A percentile compares a stretch with the other conserved stretches of the same genome.
phyloP scores from a whole-genome alignment of 2,113 vertebrate genomes.

The Saguinus midas region DNA sequence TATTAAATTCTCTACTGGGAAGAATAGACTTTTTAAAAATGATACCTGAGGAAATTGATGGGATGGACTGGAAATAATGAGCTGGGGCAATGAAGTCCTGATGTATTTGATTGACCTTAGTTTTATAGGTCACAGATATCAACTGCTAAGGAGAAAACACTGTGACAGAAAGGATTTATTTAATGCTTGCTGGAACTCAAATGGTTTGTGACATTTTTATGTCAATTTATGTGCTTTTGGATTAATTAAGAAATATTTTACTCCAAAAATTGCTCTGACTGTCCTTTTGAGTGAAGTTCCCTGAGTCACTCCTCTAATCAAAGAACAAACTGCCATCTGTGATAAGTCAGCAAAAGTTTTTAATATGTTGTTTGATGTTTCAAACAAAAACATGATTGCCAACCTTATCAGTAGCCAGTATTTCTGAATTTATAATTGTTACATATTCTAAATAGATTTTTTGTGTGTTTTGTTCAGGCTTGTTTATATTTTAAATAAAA shows the following conservation, averaged over 20 bases:
- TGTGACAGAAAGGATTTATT: neutral
- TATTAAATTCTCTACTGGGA: neutral
- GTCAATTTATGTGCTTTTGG: neutral
- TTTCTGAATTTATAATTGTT: neutral
- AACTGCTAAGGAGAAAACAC: neutral
- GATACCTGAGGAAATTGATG: neutral
- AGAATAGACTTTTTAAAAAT: neutral
- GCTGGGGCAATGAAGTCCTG: neutral
- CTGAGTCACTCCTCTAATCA: neutral
- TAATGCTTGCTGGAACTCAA: neutral
- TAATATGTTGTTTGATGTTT: neutral
- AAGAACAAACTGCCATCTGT: neutral
- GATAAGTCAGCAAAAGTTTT: conserved; percentile 31
- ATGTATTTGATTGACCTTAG: conserved; percentile 13
- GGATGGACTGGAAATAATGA: neutral
- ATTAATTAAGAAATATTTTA: neutral
- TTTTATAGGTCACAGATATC: conserved; percentile 9
- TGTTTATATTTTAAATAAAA: neutral
- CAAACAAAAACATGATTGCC: neutral
- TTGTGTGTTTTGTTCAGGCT: neutral
- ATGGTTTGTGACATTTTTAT: conserved; percentile 26
- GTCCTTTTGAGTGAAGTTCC: neutral
- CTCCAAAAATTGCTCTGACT: neutral
- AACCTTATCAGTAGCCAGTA: neutral
- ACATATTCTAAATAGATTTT: neutral